Evolutionary conservation across 2,888 invertebrate genomes (phyloP).

Genomic region (Parnassius orleans): DNA sequence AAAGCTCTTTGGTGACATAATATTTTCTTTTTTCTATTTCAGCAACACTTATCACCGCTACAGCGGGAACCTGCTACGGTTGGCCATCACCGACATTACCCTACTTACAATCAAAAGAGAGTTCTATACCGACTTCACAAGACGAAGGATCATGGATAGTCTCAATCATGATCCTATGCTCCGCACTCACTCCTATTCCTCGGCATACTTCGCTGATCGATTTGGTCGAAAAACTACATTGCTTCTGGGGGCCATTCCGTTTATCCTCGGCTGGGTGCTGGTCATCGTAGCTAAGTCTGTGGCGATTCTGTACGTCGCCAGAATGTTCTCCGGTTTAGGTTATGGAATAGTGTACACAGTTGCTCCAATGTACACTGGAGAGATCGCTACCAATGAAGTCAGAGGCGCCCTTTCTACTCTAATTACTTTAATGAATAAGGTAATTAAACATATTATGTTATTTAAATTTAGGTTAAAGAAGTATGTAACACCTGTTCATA

Average conservation of each 20-base stretch:
- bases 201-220: conserved; percentile 82
- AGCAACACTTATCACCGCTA: conserved; percentile 78
- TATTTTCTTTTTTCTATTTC: conserved; percentile 47
- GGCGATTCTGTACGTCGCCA: conserved; percentile 78
- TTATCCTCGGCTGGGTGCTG: conserved; percentile 83
- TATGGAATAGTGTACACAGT: conserved; percentile 83
- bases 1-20: background rate
- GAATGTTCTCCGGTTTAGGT: conserved; percentile 83
- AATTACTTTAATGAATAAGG: conserved; percentile 80
- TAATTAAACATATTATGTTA: conserved; percentile 43
- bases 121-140: conserved; percentile 71
- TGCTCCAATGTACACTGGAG: conserved; percentile 83
- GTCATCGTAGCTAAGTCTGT: conserved; percentile 81
- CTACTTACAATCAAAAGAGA: conserved; percentile 66
- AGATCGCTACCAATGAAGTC: conserved; percentile 82
- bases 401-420: conserved; percentile 83
- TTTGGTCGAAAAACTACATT: conserved; percentile 86
- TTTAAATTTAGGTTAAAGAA: conserved; percentile 33
- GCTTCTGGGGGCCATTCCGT: conserved; percentile 81
- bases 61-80: conserved; percentile 79
- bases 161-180: conserved; percentile 84
- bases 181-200: conserved; percentile 81
- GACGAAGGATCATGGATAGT: conserved; percentile 83
- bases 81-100: conserved; percentile 83
- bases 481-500: conserved; percentile 37